Percentiles rank a stretch among this genome's conserved stretches.
These are phyloP conservation scores for Patella ulyssiponensis DNA, from an alignment of 2,888 invertebrate species.

Conservation along the genomic window DNA sequence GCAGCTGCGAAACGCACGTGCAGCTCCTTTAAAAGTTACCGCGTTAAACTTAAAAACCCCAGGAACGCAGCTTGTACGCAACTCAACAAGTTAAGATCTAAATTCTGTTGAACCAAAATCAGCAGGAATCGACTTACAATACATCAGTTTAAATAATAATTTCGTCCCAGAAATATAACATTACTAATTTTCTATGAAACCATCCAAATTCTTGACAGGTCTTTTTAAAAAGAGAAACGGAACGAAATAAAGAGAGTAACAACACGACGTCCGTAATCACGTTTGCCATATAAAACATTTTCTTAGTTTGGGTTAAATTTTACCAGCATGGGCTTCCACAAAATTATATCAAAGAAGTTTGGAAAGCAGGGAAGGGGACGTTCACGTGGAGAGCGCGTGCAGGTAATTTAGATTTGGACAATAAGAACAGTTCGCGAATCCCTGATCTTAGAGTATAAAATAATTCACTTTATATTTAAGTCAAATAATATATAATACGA, in stretches of 20 bases:
- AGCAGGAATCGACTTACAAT: not conserved
- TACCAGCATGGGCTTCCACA: conserved; percentile 4
- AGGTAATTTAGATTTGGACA: conserved; percentile 1
- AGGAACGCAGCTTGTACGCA: not conserved
- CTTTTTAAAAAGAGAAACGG: conserved; percentile 3
- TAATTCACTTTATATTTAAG: not conserved
- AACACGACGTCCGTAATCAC: conserved; percentile 5
- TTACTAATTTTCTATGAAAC: conserved; percentile 2
- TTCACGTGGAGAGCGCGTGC: conserved; percentile 8
- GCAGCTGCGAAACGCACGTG: conserved; percentile 12
- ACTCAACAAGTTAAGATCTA: conserved; percentile 9
- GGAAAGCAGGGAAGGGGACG: not conserved
- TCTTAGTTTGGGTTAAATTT: not conserved
- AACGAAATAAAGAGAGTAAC: not conserved
- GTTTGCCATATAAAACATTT: not conserved
- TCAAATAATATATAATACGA: not conserved
- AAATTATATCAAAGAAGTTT: conserved; percentile 1
- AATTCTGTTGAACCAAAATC: conserved; percentile 4
- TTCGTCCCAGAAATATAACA: not conserved
- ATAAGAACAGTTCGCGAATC: not conserved
- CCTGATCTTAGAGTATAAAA: not conserved
- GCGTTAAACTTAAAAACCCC: not conserved
- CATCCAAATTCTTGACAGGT: conserved; percentile 9
- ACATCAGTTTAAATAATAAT: conserved; percentile 9
- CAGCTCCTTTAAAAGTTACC: not conserved